phyloP scores from a whole-genome alignment of 92 coral and sea anemone genomes.

The Palythoa caribaeorum region DNA sequence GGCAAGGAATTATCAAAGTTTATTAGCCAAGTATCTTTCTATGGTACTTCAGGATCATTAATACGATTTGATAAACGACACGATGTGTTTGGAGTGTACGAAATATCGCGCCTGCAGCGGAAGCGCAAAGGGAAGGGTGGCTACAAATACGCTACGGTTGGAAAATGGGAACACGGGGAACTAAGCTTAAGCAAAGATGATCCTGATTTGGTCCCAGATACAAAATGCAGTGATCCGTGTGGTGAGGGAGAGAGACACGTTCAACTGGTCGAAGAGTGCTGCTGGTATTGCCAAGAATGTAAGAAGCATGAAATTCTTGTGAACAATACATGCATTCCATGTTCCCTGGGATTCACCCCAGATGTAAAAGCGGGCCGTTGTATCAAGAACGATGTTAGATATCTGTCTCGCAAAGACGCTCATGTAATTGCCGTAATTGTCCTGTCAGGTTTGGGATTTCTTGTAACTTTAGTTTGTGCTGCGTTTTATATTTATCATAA shows the following conservation, averaged over 20 bases:
- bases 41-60: conserved; percentile 43
- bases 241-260: conserved; percentile 27
- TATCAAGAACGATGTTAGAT: conserved; percentile 13
- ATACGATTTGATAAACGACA: conserved; percentile 31
- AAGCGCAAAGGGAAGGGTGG: neutral
- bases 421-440: conserved; percentile 40
- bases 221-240: conserved; percentile 43
- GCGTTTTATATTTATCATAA: conserved; percentile 40
- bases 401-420: conserved; percentile 38
- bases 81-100: conserved; percentile 49
- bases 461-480: conserved; percentile 33
- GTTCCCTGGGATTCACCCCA: conserved; percentile 44
- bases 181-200: conserved; percentile 4
- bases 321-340: conserved; percentile 49
- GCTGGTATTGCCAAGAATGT: conserved; percentile 58
- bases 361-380: conserved; percentile 11
- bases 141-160: conserved; percentile 25
- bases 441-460: conserved; percentile 45
- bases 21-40: conserved; percentile 37
- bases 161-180: conserved; percentile 44
- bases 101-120: conserved; percentile 24
- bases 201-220: conserved; percentile 19
- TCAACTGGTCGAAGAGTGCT: conserved; percentile 34
- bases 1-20: conserved; percentile 41
- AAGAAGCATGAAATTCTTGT: conserved; percentile 42